Evolutionary conservation across 2,113 vertebrate genomes (phyloP).

Genomic region (Malurus elegans): DNA sequence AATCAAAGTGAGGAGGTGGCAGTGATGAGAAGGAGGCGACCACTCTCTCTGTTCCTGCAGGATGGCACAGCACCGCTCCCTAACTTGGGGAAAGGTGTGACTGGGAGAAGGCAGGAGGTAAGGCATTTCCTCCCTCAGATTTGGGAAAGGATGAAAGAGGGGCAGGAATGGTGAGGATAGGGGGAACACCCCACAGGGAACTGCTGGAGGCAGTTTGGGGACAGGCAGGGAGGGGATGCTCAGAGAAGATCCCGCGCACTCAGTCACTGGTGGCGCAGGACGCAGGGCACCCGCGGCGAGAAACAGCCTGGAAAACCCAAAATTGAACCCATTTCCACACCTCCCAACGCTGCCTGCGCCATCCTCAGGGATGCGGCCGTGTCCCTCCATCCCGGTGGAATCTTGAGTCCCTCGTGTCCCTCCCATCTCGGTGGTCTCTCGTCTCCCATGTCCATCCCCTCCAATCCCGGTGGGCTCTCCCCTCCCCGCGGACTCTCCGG

Average conservation of each 20-base stretch:
- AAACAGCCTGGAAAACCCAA: background rate
- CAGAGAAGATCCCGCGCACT: accelerated
- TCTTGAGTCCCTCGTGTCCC: background rate
- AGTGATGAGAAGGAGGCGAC: accelerated
- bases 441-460: background rate
- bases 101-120: background rate
- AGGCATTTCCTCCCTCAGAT: background rate
- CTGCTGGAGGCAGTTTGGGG: background rate
- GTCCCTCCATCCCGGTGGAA: accelerated
- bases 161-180: accelerated
- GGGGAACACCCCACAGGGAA: background rate
- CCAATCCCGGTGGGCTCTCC: accelerated
- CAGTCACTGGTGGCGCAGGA: accelerated
- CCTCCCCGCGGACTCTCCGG: background rate
- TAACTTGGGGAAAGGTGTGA: accelerated
- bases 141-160: background rate
- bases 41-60: accelerated
- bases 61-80: accelerated
- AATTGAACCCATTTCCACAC: background rate
- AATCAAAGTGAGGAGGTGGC: background rate
- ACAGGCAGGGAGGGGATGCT: background rate
- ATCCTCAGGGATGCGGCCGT: accelerated
- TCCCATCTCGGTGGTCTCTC: background rate
- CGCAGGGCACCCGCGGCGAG: accelerated
- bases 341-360: accelerated